These are phyloP conservation scores for Dichetophora obliterata DNA, from an alignment of 2,888 invertebrate genomes.

Conservation along the genomic window DNA sequence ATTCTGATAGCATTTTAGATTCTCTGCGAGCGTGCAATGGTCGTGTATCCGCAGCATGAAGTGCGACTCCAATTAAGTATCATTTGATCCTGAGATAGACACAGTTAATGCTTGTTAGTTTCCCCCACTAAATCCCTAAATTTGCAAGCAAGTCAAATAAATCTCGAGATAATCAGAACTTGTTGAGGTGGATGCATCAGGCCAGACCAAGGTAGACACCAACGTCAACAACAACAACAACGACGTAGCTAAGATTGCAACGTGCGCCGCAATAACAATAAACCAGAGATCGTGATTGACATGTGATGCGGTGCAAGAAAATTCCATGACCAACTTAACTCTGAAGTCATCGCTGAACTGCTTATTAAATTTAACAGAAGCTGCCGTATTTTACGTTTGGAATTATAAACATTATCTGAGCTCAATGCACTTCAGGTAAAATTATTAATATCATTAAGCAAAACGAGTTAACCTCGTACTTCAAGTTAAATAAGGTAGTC, in stretches of 20 bases:
- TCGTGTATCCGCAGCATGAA: not conserved
- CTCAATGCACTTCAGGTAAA: constrained; percentile 3
- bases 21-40: too few species aligned
- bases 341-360: not conserved
- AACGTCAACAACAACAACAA: not conserved
- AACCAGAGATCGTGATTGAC: constrained; percentile 54
- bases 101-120: constrained; percentile 49
- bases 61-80: constrained; percentile 12
- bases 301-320: constrained; percentile 45
- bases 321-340: not conserved
- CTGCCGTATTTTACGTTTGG: constrained; percentile 4
- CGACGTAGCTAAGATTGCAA: constrained; percentile 19
- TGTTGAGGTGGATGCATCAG: constrained; percentile 21
- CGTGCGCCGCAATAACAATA: constrained; percentile 51
- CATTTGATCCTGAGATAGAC: constrained; percentile 21
- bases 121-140: constrained; percentile 51
- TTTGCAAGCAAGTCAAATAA: constrained; percentile 53
- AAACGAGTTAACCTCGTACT: not conserved
- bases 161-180: constrained; percentile 53
- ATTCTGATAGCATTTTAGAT: too few species aligned
- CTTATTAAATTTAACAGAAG: constrained; percentile 20
- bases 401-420: not conserved
- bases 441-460: constrained; percentile 26
- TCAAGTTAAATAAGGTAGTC: too few species aligned
- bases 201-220: not conserved